Conservation (phyloP, 1,140 invertebrate genomes). For the Lepidurus apus region DNA sequence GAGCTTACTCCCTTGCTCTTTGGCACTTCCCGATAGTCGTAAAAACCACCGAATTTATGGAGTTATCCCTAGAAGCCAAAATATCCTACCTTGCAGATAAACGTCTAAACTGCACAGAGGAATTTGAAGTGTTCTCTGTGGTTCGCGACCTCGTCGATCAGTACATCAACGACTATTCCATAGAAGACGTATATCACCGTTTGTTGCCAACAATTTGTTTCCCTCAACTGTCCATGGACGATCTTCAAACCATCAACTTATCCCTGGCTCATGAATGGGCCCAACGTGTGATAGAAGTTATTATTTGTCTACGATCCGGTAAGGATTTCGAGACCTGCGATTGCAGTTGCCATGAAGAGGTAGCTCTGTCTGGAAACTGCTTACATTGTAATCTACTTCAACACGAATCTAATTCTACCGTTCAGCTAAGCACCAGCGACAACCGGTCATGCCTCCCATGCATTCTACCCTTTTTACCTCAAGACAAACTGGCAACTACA, state of each 20-base stretch:
- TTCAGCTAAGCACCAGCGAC: background rate
- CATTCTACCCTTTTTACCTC: background rate
- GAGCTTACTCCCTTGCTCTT: conserved; percentile 37
- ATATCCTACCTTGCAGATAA: conserved; percentile 22
- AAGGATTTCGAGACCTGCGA: conserved; percentile 31
- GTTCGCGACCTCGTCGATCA: conserved; percentile 46
- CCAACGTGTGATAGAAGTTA: conserved; percentile 34
- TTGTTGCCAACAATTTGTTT: conserved; percentile 44
- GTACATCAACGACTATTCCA: conserved; percentile 42
- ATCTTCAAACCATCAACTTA: conserved; percentile 38
- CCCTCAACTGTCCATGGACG: conserved; percentile 33
- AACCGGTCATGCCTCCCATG: background rate
- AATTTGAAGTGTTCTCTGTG: conserved; percentile 47
- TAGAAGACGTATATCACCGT: conserved; percentile 39
- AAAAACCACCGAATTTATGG: conserved; percentile 45
- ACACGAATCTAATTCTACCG: background rate
- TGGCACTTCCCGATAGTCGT: conserved; percentile 41
- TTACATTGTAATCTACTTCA: background rate
- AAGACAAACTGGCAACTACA: background rate
- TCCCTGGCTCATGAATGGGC: conserved; percentile 36
- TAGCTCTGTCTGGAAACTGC: background rate
- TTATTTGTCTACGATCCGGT: conserved; percentile 37
- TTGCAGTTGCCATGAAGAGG: conserved; percentile 30
- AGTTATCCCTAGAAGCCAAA: conserved; percentile 39
- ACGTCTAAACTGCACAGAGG: conserved; percentile 39